phyloP scores from a whole-genome alignment of 1,140 invertebrate genomes.

The Drosophila aff. region DNA sequence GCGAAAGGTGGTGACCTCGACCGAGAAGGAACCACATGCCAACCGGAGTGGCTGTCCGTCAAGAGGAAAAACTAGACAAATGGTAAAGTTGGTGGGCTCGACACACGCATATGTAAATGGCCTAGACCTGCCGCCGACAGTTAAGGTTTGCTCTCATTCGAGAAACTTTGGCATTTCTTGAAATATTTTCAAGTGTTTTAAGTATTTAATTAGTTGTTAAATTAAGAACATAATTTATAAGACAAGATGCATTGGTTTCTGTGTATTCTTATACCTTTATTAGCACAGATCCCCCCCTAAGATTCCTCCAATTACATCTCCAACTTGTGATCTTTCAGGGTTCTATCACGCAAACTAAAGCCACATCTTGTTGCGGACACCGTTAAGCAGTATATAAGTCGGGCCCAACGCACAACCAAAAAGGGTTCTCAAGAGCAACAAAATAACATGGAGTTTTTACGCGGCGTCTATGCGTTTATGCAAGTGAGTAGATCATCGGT shows the following conservation, averaged over 20 bases:
- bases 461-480: constrained; percentile 85
- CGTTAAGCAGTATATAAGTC: constrained; percentile 85
- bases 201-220: background rate
- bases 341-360: constrained; percentile 83
- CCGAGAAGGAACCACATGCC: constrained; percentile 33
- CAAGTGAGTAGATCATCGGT: constrained; percentile 86
- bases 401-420: constrained; percentile 81
- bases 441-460: constrained; percentile 85
- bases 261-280: no score
- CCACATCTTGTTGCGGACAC: constrained; percentile 84
- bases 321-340: constrained; percentile 42
- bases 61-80: constrained; percentile 1
- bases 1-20: constrained; percentile 34
- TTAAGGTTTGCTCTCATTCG: background rate
- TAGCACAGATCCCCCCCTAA: no score
- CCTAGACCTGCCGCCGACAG: background rate
- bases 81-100: background rate
- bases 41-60: background rate
- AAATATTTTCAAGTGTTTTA: background rate
- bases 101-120: constrained; percentile 1
- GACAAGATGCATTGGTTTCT: no score
- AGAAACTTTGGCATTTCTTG: background rate
- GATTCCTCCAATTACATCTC: background rate
- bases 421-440: constrained; percentile 84
- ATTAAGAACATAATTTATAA: no score